These are phyloP conservation scores for Alca torda DNA, from an alignment of 2,797 vertebrate genomes.

Conservation along the genomic window DNA sequence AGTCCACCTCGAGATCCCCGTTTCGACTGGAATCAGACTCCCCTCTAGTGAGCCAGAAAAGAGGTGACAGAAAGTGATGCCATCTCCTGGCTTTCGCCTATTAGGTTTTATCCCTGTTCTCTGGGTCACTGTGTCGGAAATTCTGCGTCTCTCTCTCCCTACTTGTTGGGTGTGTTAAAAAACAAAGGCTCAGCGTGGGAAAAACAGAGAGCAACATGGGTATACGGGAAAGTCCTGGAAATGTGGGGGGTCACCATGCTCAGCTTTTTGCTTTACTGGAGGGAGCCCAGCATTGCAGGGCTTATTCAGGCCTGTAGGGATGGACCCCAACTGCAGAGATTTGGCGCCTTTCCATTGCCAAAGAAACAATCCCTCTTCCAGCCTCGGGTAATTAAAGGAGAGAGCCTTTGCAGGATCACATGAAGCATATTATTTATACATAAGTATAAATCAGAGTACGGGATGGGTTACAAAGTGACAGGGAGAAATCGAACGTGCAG, in stretches of 20 bases:
- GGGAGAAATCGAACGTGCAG: not conserved
- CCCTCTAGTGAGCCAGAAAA: not conserved
- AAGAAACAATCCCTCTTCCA: not conserved
- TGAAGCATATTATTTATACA: not conserved
- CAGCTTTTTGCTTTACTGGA: not conserved
- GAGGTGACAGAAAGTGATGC: not conserved
- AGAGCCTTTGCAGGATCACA: not conserved
- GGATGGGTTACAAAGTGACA: not conserved
- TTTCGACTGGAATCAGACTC: not conserved
- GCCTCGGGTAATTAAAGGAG: not conserved
- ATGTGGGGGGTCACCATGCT: not conserved
- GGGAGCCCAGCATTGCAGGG: not conserved
- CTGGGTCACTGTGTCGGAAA: not conserved
- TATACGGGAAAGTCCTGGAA: not conserved
- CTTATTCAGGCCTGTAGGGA: not conserved
- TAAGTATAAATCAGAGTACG: not conserved
- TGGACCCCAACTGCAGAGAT: not conserved
- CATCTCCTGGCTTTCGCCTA: not conserved
- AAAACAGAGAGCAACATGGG: not conserved
- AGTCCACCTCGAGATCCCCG: not conserved
- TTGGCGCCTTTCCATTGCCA: not conserved
- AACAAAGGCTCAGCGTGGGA: accelerated
- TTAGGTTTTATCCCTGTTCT: not conserved
- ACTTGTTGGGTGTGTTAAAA: not conserved
- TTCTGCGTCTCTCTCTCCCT: not conserved